Conservation (phyloP, 1,140 invertebrate genomes). For the Samia ricini region DNA sequence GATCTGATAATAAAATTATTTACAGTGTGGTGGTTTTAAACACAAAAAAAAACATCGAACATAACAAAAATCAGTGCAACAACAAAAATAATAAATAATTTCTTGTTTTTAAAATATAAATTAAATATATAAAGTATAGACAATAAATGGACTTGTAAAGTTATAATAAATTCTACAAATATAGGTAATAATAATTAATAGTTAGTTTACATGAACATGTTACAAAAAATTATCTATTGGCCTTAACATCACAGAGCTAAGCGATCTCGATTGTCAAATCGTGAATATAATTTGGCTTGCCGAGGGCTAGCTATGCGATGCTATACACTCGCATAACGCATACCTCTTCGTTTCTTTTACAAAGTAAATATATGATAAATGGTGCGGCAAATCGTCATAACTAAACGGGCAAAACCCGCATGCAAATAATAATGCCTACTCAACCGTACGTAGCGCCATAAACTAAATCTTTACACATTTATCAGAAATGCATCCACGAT, state of each 20-base stretch:
- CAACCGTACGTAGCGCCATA: slow-evolving; percentile 15
- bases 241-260: slow-evolving; percentile 73
- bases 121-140: too few relatives aligned
- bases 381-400: neutral
- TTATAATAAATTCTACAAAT: slow-evolving; percentile 63
- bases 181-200: slow-evolving; percentile 68
- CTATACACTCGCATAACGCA: too few relatives aligned
- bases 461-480: slow-evolving; percentile 25
- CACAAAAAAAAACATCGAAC: slow-evolving; percentile 72
- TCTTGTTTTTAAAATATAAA: slow-evolving; percentile 25
- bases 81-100: slow-evolving; percentile 70
- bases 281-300: slow-evolving; percentile 26
- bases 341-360: too few relatives aligned
- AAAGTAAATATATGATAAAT: neutral
- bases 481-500: slow-evolving; percentile 25
- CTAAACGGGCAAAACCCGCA: slow-evolving; percentile 1
- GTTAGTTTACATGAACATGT: slow-evolving; percentile 70
- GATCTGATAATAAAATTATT: slow-evolving; percentile 65
- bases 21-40: slow-evolving; percentile 72
- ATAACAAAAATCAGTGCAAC: slow-evolving; percentile 75
- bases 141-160: slow-evolving; percentile 67
- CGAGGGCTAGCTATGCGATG: slow-evolving; percentile 8
- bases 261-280: slow-evolving; percentile 48
- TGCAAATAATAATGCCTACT: slow-evolving; percentile 5
- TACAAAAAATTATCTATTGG: slow-evolving; percentile 75